Conservation (phyloP, 2,113 vertebrate species). For the Cephalopholis sonnerati region DNA sequence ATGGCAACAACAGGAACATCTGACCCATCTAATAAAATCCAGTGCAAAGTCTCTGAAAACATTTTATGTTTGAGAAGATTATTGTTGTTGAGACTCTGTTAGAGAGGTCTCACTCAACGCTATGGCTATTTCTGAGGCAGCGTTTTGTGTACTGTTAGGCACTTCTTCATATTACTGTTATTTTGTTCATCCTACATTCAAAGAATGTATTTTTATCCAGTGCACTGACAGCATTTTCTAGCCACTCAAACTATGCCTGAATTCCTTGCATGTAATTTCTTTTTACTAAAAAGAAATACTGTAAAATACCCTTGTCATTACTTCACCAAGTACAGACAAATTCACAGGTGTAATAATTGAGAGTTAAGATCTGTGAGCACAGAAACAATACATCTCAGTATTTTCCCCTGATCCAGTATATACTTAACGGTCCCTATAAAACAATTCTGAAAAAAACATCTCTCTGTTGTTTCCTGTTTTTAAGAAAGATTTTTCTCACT, state of each 20-base stretch:
- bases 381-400: no score
- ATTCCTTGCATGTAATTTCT: neutral
- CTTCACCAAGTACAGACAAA: neutral
- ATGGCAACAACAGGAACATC: neutral
- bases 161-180: neutral
- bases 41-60: neutral
- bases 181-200: neutral
- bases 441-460: no score
- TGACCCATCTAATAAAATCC: neutral
- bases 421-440: no score
- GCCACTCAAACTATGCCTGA: neutral
- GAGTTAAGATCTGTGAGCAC: no score
- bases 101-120: neutral
- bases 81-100: neutral
- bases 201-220: neutral
- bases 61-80: neutral
- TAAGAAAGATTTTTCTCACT: no score
- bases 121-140: neutral
- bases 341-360: neutral
- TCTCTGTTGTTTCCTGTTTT: no score
- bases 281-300: neutral
- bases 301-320: neutral
- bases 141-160: neutral
- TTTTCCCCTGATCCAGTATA: no score
- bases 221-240: neutral